Conservation (phyloP, 1,140 invertebrate species). For the Atta cephalotes region DNA sequence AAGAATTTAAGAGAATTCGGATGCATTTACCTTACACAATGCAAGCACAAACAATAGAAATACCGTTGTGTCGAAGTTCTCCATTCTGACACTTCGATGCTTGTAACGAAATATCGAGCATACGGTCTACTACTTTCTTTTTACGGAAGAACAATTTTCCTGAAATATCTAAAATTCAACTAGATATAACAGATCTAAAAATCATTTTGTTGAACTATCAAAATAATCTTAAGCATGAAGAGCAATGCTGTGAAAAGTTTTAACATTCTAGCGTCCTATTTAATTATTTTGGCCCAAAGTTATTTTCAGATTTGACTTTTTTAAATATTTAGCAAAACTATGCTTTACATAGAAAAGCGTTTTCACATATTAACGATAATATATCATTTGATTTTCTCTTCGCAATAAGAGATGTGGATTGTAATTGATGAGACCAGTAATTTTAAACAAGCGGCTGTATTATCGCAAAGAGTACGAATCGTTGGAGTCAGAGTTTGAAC, state of each 20-base stretch:
- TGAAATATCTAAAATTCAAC: too few species aligned
- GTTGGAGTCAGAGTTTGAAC: constrained; percentile 21
- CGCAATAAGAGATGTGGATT: background rate
- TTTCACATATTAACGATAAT: background rate
- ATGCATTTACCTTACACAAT: background rate
- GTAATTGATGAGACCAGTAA: constrained; percentile 15
- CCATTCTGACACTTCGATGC: constrained; percentile 22
- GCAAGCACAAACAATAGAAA: background rate
- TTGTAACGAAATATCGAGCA: background rate
- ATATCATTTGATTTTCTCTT: background rate
- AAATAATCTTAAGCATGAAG: too few species aligned
- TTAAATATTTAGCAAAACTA: too few species aligned
- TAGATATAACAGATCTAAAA: too few species aligned
- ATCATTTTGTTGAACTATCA: too few species aligned
- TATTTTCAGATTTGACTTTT: too few species aligned
- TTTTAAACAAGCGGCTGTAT: background rate
- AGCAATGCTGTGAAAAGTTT: too few species aligned
- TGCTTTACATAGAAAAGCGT: background rate
- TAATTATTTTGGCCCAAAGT: too few species aligned
- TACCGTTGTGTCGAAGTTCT: background rate
- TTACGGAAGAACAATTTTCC: too few species aligned
- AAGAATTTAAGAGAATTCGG: background rate
- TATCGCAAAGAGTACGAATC: constrained; percentile 31
- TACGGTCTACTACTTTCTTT: background rate
- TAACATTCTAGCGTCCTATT: too few species aligned